Conservation (phyloP, 2,113 vertebrate genomes). For the Tringa solitaria region DNA sequence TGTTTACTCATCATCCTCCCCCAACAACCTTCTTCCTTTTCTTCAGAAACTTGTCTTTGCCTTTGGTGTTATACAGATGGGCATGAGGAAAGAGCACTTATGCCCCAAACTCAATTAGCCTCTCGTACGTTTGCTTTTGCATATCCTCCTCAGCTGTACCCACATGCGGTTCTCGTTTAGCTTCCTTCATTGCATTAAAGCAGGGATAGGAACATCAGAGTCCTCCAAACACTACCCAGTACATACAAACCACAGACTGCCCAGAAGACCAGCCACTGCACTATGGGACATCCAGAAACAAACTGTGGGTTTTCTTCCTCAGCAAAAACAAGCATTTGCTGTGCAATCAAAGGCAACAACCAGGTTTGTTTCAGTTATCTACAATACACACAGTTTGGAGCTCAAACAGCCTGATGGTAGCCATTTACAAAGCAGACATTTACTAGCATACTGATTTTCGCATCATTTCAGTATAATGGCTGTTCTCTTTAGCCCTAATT, state of each 20-base stretch:
- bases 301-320: not conserved
- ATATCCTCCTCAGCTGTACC: not conserved
- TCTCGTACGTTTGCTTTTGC: not conserved
- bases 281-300: not conserved
- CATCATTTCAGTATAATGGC: not conserved
- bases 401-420: not conserved
- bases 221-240: not conserved
- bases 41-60: not conserved
- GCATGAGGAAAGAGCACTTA: not conserved
- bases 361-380: not conserved
- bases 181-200: not conserved
- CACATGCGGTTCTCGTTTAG: not conserved
- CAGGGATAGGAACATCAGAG: not conserved
- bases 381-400: not conserved
- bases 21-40: not conserved
- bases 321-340: not conserved
- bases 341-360: not conserved
- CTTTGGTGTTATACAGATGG: not conserved
- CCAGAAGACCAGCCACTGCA: not conserved
- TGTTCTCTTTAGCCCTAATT: not conserved
- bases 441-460: not conserved
- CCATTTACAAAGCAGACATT: not conserved
- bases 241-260: not conserved
- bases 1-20: slow-evolving; percentile 15
- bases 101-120: not conserved